Evolutionary conservation across 2,113 vertebrate genomes (phyloP), one percentile per base, ranked within the genome.

Genomic region (Atrichornis clamosus): DNA sequence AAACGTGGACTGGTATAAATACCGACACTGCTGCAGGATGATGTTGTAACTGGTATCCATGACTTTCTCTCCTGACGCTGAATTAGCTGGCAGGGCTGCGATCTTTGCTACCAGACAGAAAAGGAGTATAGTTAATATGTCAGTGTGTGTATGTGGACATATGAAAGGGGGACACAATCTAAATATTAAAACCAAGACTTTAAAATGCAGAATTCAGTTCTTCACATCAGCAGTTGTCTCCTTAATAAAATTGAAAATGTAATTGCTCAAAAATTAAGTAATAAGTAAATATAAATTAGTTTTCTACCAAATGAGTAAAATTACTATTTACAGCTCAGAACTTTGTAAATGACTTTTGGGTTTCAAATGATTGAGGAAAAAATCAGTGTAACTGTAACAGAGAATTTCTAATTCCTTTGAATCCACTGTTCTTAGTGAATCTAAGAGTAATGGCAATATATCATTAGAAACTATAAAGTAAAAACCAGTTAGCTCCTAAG

Each of bases 21-120:
- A 18, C 27, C 0, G 0, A 4, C 15, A 3, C 2, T 13, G 21
- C 39, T 33, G 30, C 58, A 63, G 39, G 39, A 37, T 22, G 13
- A 10, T 78, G 11, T 47, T 0, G 0, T 68, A 15, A 11, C n/a
- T 80, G 44, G 2, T 49, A 11, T 26, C 32, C 2, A 10, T 50
- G 8, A 13, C 21, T 63, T 89, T 76, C 32, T 77, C 32, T 85
- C 37, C 50, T 56, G 15, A 33, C 6, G 18, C 33, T 69, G 74
- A 96, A 78, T 39, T 14, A 77, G 7, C 15, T 76, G 73, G 24
- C 41, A 65, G 44, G 37, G 16, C 46, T 90, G 90, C 0, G 0
- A 8, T 69, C 30, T 83, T 73, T 56, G 22, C 72, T 69, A 20
- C 17, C 15, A 23, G 41, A 32, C 41, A 59, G 67, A 76, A 70